A percentile compares a stretch with the other conserved stretches of the same genome.
Evolutionary conservation across 2,797 vertebrate genomes (phyloP).

Genomic region (Alcedo quadribrachys): DNA sequence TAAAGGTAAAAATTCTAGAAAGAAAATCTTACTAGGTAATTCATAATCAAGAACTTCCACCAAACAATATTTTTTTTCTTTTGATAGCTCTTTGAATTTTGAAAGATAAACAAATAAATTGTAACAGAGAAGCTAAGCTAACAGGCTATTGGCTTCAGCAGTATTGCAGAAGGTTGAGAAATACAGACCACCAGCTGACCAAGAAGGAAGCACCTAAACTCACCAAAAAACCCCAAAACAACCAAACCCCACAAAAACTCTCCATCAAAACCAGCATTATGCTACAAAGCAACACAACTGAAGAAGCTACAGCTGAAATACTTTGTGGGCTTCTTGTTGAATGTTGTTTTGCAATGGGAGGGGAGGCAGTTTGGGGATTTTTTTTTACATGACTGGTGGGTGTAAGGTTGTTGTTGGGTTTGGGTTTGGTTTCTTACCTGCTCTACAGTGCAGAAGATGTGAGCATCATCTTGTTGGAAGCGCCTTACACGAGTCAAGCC

Average conservation of each 20-base stretch:
- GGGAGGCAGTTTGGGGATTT: not conserved
- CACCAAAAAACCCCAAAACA: not conserved
- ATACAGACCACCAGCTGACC: fast-evolving
- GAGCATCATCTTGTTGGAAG: slow-evolving; percentile 97
- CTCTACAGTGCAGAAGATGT: slow-evolving; percentile 94
- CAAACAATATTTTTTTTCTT: not conserved
- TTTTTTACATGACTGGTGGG: not conserved
- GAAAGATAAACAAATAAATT: not conserved
- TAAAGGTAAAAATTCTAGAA: not conserved
- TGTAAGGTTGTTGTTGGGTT: no score
- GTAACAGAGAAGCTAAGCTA: not conserved
- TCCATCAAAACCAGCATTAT: not conserved
- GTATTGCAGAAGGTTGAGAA: not conserved
- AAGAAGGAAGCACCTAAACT: not conserved
- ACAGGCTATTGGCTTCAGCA: not conserved
- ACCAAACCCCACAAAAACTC: not conserved
- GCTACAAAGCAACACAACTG: not conserved
- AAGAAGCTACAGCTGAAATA: not conserved
- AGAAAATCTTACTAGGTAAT: not conserved
- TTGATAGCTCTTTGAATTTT: not conserved
- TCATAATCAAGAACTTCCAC: not conserved
- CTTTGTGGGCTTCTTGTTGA: fast-evolving
- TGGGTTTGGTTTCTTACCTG: slow-evolving; percentile 80
- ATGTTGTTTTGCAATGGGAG: not conserved
- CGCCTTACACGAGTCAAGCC: slow-evolving; percentile 92